These are phyloP conservation scores for Tupaia tana DNA, from an alignment of 2,113 vertebrate species.

Conservation along the genomic window DNA sequence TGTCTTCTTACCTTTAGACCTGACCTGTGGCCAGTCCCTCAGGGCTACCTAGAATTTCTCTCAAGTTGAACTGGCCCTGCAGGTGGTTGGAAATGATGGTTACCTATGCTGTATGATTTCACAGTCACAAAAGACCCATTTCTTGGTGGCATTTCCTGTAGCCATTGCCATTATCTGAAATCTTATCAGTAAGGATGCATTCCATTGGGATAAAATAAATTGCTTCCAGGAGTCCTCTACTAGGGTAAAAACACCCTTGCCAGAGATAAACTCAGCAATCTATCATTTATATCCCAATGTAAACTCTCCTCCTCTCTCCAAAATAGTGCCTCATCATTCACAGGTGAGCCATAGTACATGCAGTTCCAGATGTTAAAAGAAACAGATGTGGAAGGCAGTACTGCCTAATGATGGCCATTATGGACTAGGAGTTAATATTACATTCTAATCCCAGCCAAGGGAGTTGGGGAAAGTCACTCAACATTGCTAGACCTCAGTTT, in stretches of 20 bases:
- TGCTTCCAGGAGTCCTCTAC: not conserved
- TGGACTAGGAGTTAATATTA: not conserved
- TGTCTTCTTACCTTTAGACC: not conserved
- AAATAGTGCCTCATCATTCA: not conserved
- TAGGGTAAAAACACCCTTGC: not conserved
- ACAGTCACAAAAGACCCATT: not conserved
- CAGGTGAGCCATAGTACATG: not conserved
- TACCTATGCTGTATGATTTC: not conserved
- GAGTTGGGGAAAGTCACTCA: not conserved
- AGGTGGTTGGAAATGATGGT: not conserved
- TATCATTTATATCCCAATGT: not conserved
- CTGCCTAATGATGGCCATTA: not conserved
- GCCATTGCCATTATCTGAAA: not conserved
- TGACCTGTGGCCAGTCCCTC: not conserved
- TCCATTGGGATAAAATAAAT: not conserved
- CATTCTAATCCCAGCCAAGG: not conserved
- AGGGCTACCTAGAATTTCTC: not conserved
- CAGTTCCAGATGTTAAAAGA: not conserved
- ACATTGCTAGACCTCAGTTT: not conserved
- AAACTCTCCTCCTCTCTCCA: conserved; percentile 8
- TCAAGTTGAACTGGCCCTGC: not conserved
- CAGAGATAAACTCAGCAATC: not conserved
- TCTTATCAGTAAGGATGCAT: not conserved
- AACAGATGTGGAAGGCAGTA: not conserved
- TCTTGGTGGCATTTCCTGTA: not conserved